Base-by-base conservation (phyloP, 1,140 invertebrate species). In the Pissodes strobi region DNA sequence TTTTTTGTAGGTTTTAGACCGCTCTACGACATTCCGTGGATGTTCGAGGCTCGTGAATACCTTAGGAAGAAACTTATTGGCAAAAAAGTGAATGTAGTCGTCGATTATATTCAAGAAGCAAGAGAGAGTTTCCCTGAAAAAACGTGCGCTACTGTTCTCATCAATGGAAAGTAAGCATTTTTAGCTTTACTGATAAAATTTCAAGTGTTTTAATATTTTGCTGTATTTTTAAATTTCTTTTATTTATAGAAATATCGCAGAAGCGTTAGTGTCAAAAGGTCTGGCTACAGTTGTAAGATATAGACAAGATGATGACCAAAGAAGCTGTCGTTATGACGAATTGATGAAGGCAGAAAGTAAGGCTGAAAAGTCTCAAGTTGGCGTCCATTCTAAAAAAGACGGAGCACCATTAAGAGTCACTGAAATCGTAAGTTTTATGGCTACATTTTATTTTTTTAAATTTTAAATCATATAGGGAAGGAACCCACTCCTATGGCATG, bases 1-100 rank as follows among this genome's bases (percentile, higher is more conserved):
- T 51, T 27, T 61, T 39, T 53, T 1, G 10, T 39, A 77, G 86
- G 86, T 78, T 88, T 90, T 73, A 84, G 92, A 63, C 93, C 95
- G 1, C 84, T 99, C 0, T 99, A 99, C 77, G 97, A 99, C 73
- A 92, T 98, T 72, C 97, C 97, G 4, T 97, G 91, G 85, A 95
- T 99, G 92, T 98, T 92, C 78, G 97, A 99, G 79, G 96, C 96
- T 0, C 85, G 98, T 63, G 98, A 99, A 82, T 99, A 94, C 76
- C 81, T 99, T 2, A 85, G 98, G 22, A 98, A 98, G 75, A 95
- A 96, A 78, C 82, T 99, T 0, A 92, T 99, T 76, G 94, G 95
- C 1, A 99, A 99, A 78, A 94, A 92, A 75, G 94, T 97, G 0
- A 90, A 92, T 74, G 91, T 98, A 3, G 88, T 89, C 30, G 87